phyloP scores from a whole-genome alignment of 1,140 invertebrate species.

The Leptonema lineaticorne region DNA sequence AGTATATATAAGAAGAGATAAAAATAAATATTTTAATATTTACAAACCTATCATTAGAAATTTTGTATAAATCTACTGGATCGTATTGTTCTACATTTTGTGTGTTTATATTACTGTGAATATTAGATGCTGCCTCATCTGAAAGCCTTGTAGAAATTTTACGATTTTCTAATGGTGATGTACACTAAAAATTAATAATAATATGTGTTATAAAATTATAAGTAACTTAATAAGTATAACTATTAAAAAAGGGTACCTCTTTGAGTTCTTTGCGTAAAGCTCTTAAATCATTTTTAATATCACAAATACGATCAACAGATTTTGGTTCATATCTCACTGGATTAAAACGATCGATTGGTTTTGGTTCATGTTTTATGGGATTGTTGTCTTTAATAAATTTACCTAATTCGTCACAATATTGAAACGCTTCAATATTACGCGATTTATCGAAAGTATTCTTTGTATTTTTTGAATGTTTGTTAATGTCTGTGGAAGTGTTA shows the following conservation, averaged over 20 bases:
- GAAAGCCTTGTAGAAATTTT: not conserved
- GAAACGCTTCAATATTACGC: not conserved
- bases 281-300: conserved; percentile 38
- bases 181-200: conserved; percentile 26
- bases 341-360: not conserved
- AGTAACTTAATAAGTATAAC: too few relatives aligned
- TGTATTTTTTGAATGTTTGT: not conserved
- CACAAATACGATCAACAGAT: conserved; percentile 35
- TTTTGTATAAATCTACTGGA: conserved; percentile 9
- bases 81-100: not conserved
- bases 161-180: conserved; percentile 29
- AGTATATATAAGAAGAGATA: not conserved
- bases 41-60: conserved; percentile 9
- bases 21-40: not conserved
- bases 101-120: not conserved
- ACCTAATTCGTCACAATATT: not conserved
- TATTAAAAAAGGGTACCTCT: conserved; percentile 29
- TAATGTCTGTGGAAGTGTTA: not conserved
- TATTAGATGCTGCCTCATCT: not conserved
- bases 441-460: not conserved
- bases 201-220: too few relatives aligned
- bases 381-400: too few relatives aligned
- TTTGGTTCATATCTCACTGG: not conserved
- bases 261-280: conserved; percentile 35
- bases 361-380: too few relatives aligned